phyloP scores from a whole-genome alignment of 2,113 vertebrate species.

The Zosterops borbonicus region DNA sequence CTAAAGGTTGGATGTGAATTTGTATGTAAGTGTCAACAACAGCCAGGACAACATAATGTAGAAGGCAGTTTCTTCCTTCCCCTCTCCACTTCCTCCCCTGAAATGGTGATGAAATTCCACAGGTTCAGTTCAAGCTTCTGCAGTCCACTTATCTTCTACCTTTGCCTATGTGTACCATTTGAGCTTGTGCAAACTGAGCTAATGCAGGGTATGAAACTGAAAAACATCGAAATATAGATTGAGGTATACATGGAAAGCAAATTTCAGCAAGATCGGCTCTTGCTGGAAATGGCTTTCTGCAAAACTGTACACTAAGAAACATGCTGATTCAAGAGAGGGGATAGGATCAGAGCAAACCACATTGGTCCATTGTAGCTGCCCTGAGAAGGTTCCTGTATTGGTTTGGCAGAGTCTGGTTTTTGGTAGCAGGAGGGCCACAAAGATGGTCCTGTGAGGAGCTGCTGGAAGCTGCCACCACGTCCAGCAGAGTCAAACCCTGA shows the following conservation, averaged over 20 bases:
- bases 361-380: rapidly evolving
- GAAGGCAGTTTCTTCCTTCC: background rate
- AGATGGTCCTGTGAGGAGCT: background rate
- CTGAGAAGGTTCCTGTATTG: background rate
- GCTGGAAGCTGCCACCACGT: background rate
- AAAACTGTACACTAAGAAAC: background rate
- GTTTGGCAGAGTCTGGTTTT: background rate
- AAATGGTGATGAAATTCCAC: background rate
- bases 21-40: background rate
- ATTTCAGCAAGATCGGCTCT: background rate
- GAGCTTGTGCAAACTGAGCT: background rate
- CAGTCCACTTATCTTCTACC: background rate
- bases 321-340: background rate
- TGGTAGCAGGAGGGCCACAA: background rate
- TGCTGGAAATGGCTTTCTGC: background rate
- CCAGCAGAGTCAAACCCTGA: background rate
- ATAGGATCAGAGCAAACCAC: background rate
- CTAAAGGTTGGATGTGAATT: background rate
- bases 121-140: background rate
- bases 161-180: background rate
- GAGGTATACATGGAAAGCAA: background rate
- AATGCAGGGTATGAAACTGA: background rate
- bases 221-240: background rate
- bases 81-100: background rate
- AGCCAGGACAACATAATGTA: background rate